Conservation (phyloP, 2,888 invertebrate genomes). For the Callinectes sapidus region DNA sequence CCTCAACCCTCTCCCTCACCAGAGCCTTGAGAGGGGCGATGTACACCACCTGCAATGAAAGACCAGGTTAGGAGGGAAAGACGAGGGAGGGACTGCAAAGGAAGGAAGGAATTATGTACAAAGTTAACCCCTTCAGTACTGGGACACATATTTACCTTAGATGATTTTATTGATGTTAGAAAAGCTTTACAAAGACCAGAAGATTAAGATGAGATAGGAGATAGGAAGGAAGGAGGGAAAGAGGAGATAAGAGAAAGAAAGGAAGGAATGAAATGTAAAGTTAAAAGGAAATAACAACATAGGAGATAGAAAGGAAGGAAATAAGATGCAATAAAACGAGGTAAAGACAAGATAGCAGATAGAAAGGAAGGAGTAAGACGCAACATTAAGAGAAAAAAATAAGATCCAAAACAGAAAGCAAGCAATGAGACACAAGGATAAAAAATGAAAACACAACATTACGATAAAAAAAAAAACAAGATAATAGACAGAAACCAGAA, state of each 20-base stretch:
- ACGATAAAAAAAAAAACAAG: not conserved
- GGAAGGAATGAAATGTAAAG: not conserved
- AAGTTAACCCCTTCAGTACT: too few relatives aligned
- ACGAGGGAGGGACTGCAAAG: not conserved
- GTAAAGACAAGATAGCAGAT: not conserved
- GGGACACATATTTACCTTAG: too few relatives aligned
- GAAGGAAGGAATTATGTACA: not conserved
- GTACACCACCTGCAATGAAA: slow-evolving; percentile 85
- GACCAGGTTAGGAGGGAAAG: not conserved
- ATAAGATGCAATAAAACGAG: not conserved
- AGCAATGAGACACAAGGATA: not conserved
- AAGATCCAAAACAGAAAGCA: not conserved
- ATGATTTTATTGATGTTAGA: too few relatives aligned
- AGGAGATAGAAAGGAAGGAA: not conserved
- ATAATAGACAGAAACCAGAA: not conserved
- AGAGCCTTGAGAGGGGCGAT: slow-evolving; percentile 98
- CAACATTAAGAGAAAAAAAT: not conserved
- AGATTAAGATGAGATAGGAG: too few relatives aligned
- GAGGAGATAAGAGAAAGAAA: not conserved
- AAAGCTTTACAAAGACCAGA: too few relatives aligned
- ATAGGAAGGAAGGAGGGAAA: too few relatives aligned
- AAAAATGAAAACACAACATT: not conserved
- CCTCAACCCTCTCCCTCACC: slow-evolving; percentile 95
- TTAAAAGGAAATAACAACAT: not conserved
- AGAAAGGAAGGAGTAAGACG: not conserved